A percentile compares a stretch with the other conserved stretches of the same genome.
Evolutionary conservation across 2,888 invertebrate species (phyloP).

Genomic region (Lepidochrysops patricia): DNA sequence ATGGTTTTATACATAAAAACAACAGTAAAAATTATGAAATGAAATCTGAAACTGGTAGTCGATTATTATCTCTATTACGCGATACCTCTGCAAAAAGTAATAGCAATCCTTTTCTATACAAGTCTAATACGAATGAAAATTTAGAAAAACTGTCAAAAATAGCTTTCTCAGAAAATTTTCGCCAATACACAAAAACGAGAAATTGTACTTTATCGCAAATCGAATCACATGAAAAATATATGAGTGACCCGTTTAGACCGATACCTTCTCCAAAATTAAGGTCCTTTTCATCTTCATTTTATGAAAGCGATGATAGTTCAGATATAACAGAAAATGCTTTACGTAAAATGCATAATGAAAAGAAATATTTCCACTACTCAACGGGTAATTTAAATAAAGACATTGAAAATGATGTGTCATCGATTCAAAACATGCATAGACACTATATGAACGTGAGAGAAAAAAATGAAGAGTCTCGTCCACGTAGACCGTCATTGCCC

Average conservation of each 20-base stretch:
- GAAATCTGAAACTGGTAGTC: constrained; percentile 72
- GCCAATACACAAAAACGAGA: not conserved
- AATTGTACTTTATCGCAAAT: not conserved
- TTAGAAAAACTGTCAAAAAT: constrained; percentile 34
- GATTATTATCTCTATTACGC: constrained; percentile 77
- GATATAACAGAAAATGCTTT: constrained; percentile 55
- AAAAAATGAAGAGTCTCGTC: constrained; percentile 32
- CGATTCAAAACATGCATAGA: constrained; percentile 65
- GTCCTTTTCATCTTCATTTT: constrained; percentile 50
- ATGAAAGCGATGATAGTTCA: constrained; percentile 64
- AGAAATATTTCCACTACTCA: constrained; percentile 59
- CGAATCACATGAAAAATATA: constrained; percentile 12
- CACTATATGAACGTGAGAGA: constrained; percentile 43
- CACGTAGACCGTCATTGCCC: constrained; percentile 76
- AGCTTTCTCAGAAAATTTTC: constrained; percentile 13
- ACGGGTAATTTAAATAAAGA: constrained; percentile 64
- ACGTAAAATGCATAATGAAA: constrained; percentile 51
- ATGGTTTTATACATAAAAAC: not conserved
- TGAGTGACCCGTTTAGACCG: constrained; percentile 38
- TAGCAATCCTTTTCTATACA: constrained; percentile 31
- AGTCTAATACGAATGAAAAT: constrained; percentile 33
- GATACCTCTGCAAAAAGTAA: constrained; percentile 59
- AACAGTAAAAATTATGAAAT: constrained; percentile 36
- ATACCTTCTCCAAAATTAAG: constrained; percentile 57
- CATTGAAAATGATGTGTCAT: constrained; percentile 62